These are phyloP conservation scores for Lacerta agilis DNA, from an alignment of 2,797 vertebrate species.

Conservation along the genomic window DNA sequence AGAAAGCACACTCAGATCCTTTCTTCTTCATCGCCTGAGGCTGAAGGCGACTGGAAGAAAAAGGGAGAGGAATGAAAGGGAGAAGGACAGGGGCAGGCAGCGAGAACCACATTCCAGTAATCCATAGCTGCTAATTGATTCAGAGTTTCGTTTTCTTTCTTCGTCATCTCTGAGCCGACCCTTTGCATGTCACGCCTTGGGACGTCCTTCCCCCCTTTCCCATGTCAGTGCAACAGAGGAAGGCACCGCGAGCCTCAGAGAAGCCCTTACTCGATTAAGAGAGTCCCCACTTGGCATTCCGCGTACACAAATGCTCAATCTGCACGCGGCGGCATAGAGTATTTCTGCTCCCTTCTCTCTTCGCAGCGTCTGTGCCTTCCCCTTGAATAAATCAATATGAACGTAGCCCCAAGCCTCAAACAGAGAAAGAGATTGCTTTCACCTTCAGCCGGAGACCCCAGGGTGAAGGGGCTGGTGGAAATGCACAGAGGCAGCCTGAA, in stretches of 20 bases:
- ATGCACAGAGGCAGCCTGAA: neutral
- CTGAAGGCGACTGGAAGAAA: neutral
- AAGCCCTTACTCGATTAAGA: neutral
- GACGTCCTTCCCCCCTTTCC: neutral
- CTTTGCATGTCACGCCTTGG: neutral
- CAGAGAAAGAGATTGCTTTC: constrained; percentile 32
- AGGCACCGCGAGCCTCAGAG: neutral
- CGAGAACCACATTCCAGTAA: neutral
- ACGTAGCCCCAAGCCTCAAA: constrained; percentile 21
- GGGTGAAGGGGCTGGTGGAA: neutral
- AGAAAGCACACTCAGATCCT: neutral
- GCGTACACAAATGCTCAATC: neutral
- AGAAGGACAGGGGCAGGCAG: neutral
- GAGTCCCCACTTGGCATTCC: constrained; percentile 22
- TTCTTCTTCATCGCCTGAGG: constrained; percentile 22
- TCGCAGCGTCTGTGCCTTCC: neutral
- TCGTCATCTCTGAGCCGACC: neutral
- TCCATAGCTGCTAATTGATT: constrained; percentile 18
- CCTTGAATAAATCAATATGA: constrained; percentile 25
- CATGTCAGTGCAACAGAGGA: neutral
- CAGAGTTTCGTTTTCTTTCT: neutral
- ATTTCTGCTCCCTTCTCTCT: neutral
- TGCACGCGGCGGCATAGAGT: neutral
- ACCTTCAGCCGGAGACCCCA: constrained; percentile 8
- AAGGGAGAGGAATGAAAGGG: no score